A percentile compares a stretch with the other conserved stretches of the same genome.
These are phyloP conservation scores for Nannobrachium achirus DNA, from an alignment of 2,113 vertebrate genomes.

Conservation along the genomic window DNA sequence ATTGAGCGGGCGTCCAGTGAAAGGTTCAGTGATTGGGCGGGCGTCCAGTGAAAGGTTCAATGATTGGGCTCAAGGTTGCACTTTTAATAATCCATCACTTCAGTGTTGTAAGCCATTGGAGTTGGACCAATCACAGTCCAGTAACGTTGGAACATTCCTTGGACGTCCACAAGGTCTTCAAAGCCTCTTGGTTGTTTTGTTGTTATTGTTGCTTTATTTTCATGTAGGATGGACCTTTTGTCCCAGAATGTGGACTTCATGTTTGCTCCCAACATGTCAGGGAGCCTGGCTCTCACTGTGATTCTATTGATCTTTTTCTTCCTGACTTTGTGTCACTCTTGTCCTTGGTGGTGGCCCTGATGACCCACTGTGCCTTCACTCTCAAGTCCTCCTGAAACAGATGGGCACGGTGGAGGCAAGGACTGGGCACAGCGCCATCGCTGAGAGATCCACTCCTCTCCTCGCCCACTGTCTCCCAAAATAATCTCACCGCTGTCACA, in stretches of 20 bases:
- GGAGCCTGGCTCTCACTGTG: neutral
- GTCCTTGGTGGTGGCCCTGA: neutral
- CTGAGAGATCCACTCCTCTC: constrained; percentile 20
- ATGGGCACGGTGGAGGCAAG: neutral
- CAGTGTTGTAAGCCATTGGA: neutral
- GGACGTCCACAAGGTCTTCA: constrained; percentile 8
- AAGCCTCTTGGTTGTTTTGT: no score
- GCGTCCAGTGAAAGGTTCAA: constrained; percentile 25
- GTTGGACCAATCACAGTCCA: constrained; percentile 16
- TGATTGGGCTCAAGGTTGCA: constrained; percentile 23
- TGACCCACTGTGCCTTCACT: neutral
- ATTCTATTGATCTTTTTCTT: neutral
- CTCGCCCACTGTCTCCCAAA: constrained; percentile 19
- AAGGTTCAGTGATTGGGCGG: neutral
- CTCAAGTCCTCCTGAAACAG: constrained; percentile 10
- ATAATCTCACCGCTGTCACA: constrained; percentile 9
- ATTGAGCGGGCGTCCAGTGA: neutral
- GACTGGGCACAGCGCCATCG: neutral
- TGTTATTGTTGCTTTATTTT: no score
- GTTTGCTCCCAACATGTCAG: neutral
- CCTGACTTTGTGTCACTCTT: neutral
- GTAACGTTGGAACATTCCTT: neutral
- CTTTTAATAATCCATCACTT: constrained; percentile 5
- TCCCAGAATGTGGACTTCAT: constrained; percentile 1
- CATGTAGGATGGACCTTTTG: neutral